Conservation (phyloP, 2,113 vertebrate genomes). For the Microtus oregoni region DNA sequence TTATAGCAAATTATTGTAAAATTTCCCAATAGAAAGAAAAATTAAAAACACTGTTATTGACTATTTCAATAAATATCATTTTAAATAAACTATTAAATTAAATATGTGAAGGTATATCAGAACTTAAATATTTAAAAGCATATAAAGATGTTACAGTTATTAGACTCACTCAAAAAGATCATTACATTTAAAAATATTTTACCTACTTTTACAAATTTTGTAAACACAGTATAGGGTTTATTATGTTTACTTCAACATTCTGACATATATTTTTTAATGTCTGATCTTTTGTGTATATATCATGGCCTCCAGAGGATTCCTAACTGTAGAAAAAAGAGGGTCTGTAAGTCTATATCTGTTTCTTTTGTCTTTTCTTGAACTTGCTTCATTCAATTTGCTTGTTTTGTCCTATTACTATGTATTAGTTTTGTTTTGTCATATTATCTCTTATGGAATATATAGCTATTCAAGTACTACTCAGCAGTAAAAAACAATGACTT, state of each 20-base stretch:
- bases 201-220: neutral
- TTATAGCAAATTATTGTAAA: neutral
- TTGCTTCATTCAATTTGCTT: neutral
- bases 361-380: neutral
- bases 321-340: neutral
- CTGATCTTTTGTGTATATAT: neutral
- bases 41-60: neutral
- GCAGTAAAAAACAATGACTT: too few species aligned
- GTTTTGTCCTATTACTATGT: neutral
- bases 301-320: neutral
- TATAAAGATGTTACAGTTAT: neutral
- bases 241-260: neutral
- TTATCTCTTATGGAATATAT: neutral
- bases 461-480: too few species aligned
- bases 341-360: neutral
- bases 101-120: neutral
- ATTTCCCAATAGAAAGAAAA: neutral
- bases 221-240: neutral
- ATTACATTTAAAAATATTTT: neutral
- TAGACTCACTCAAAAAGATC: neutral
- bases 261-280: neutral
- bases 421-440: neutral
- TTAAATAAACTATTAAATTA: neutral
- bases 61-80: neutral
- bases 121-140: neutral